phyloP scores from a whole-genome alignment of 2,113 vertebrate genomes.

The Heterotis niloticus region DNA sequence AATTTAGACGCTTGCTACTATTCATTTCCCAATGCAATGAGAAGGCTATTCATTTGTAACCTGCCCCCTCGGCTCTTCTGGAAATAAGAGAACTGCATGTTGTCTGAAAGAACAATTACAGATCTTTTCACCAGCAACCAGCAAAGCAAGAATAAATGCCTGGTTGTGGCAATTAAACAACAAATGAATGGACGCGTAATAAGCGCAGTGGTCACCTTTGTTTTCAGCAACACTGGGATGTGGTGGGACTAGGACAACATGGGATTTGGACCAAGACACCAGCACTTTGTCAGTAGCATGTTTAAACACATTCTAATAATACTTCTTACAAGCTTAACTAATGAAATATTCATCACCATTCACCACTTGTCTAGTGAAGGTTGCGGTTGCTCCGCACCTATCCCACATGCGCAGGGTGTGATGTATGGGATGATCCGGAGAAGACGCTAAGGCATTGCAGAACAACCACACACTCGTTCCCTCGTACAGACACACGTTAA shows the following conservation, averaged over 20 bases:
- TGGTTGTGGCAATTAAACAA: constrained; percentile 1
- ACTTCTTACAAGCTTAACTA: too few species aligned
- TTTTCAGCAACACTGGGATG: neutral
- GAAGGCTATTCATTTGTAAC: constrained; percentile 3
- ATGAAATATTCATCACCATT: too few species aligned
- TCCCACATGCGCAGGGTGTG: too few species aligned
- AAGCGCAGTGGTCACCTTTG: neutral
- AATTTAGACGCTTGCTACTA: constrained; percentile 4
- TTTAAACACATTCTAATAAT: too few species aligned
- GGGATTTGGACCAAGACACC: neutral
- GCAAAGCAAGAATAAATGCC: constrained; percentile 15
- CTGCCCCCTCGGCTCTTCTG: neutral
- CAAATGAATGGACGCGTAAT: neutral
- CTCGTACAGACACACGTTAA: too few species aligned
- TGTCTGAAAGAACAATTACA: constrained; percentile 20
- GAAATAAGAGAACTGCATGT: constrained; percentile 15
- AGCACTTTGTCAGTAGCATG: neutral
- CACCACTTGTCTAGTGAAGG: too few species aligned
- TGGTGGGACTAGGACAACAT: neutral
- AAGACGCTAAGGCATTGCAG: too few species aligned
- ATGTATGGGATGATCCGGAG: too few species aligned
- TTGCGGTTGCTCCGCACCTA: too few species aligned
- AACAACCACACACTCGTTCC: too few species aligned
- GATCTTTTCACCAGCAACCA: constrained; percentile 16
- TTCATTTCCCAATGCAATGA: neutral